These are phyloP conservation scores for Pelusios castaneus DNA, from an alignment of 2,113 vertebrate genomes.

Conservation along the genomic window DNA sequence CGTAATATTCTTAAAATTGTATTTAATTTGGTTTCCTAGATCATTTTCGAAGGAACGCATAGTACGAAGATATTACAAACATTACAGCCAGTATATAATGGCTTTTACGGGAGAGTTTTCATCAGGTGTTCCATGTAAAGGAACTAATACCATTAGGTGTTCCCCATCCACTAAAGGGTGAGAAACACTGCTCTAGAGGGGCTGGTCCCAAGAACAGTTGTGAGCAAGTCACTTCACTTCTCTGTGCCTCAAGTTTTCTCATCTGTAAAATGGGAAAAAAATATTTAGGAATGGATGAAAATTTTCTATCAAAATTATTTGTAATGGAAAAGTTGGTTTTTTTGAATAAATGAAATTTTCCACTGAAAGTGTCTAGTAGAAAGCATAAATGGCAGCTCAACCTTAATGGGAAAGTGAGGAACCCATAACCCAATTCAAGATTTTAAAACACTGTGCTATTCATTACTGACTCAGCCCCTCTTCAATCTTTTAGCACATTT, in stretches of 20 bases:
- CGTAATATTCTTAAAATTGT: no score
- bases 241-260: background rate
- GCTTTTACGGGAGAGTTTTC: no score
- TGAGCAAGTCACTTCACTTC: slow-evolving; percentile 6
- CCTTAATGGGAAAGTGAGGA: slow-evolving; percentile 9
- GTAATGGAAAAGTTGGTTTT: slow-evolving; percentile 26
- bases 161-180: no score
- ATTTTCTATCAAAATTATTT: background rate
- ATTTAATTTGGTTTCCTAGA: no score
- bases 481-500: accelerated
- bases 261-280: background rate
- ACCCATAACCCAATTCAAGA: background rate
- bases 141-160: no score
- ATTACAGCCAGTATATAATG: no score
- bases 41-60: no score
- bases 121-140: no score
- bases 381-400: background rate
- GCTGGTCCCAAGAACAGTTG: background rate
- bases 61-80: no score
- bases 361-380: background rate
- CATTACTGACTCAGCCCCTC: background rate
- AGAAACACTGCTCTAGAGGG: no score
- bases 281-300: accelerated
- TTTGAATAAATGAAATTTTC: background rate
- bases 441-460: background rate